Percentiles rank a stretch among this genome's conserved stretches.
These are phyloP conservation scores for Odontocerum albicorne DNA, from an alignment of 2,888 invertebrate species.

Conservation along the genomic window DNA sequence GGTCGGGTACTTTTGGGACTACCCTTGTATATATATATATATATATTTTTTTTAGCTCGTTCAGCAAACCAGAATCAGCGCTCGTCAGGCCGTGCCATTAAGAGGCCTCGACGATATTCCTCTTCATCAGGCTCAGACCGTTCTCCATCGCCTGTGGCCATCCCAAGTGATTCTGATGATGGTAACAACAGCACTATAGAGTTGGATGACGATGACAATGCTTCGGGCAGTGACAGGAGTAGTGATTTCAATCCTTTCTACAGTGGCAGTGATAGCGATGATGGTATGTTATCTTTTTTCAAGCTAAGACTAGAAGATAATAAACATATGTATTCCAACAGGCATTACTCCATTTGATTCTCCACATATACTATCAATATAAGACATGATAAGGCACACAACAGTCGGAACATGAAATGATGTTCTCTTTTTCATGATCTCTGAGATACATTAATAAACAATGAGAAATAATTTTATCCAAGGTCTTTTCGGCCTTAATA, in stretches of 20 bases:
- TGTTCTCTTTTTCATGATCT: no score
- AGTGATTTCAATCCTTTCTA: constrained; percentile 94
- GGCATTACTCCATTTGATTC: no score
- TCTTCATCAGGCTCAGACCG: constrained; percentile 64
- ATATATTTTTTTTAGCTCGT: background rate
- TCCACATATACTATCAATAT: no score
- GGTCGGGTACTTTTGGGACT: no score
- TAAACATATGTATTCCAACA: no score
- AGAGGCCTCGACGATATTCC: constrained; percentile 58
- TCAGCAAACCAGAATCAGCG: constrained; percentile 45
- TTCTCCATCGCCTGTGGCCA: constrained; percentile 39
- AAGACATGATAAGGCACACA: no score
- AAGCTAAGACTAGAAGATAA: no score
- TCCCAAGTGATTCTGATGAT: constrained; percentile 60
- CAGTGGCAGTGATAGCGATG: constrained; percentile 79
- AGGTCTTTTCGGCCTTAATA: no score
- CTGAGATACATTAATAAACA: no score
- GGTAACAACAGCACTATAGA: constrained; percentile 56
- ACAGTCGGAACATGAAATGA: no score
- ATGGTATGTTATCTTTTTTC: constrained; percentile 62
- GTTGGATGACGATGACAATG: constrained; percentile 51
- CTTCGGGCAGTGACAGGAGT: constrained; percentile 62
- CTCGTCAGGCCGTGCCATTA: constrained; percentile 43
- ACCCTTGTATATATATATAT: no score
- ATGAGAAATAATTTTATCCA: no score